These are phyloP conservation scores for Limonius californicus DNA, from an alignment of 1,140 invertebrate species.

Conservation along the genomic window DNA sequence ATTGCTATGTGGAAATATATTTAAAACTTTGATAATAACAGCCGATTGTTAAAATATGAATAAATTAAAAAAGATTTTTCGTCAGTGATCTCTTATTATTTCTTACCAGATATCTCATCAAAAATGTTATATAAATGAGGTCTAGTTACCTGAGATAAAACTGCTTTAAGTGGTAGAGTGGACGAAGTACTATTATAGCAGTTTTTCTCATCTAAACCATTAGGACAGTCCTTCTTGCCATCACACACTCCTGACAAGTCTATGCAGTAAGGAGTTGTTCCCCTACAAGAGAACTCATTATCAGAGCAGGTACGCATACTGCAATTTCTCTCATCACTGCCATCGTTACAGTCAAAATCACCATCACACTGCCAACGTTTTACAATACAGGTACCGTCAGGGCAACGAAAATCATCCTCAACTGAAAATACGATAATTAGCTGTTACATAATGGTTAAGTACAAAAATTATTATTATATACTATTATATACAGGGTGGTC, in stretches of 20 bases:
- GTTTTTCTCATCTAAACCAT: constrained; percentile 69
- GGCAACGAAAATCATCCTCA: constrained; percentile 40
- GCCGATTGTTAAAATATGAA: too few relatives aligned
- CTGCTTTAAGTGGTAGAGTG: constrained; percentile 34
- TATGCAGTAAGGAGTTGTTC: constrained; percentile 61
- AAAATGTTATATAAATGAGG: too few relatives aligned
- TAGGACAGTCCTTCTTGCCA: constrained; percentile 64
- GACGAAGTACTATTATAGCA: constrained; percentile 53
- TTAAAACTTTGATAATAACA: too few relatives aligned
- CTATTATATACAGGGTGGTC: too few relatives aligned
- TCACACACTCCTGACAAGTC: constrained; percentile 70
- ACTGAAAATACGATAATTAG: too few relatives aligned
- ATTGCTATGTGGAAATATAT: too few relatives aligned
- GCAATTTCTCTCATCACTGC: constrained; percentile 48
- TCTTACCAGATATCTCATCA: too few relatives aligned
- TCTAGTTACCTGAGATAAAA: background rate
- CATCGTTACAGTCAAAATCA: constrained; percentile 43
- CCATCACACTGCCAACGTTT: constrained; percentile 58
- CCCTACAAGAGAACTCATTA: constrained; percentile 62
- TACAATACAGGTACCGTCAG: constrained; percentile 58
- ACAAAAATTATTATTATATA: too few relatives aligned
- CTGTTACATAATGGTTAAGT: too few relatives aligned
- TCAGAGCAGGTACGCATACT: constrained; percentile 54
- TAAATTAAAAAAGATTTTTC: too few relatives aligned
- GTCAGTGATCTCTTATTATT: too few relatives aligned